Evolutionary conservation across 2,888 invertebrate species (phyloP).

Genomic region (Cheilosia vernalis): DNA sequence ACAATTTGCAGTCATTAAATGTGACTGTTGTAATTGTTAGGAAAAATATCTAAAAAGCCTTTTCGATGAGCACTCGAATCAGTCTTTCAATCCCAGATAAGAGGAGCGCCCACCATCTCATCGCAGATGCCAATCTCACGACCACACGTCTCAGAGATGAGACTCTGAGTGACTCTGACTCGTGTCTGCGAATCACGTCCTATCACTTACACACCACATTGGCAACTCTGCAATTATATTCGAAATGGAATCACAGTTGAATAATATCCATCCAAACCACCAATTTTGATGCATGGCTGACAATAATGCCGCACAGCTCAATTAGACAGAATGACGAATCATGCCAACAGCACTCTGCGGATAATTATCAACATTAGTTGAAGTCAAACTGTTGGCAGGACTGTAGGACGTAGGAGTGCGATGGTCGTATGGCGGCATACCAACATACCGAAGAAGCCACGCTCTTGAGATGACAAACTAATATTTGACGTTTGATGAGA

Average conservation of each 20-base stretch:
- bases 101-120: slow-evolving; percentile 53
- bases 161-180: slow-evolving; percentile 39
- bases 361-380: slow-evolving; percentile 43
- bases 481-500: slow-evolving; percentile 10
- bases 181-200: slow-evolving; percentile 67
- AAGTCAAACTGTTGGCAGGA: neutral
- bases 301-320: slow-evolving; percentile 45
- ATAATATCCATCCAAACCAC: slow-evolving; percentile 15
- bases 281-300: slow-evolving; percentile 31
- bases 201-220: slow-evolving; percentile 53
- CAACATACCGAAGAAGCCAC: slow-evolving; percentile 29
- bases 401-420: neutral
- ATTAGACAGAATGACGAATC: slow-evolving; percentile 47
- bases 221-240: slow-evolving; percentile 56
- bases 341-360: slow-evolving; percentile 31
- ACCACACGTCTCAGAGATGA: slow-evolving; percentile 25
- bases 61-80: slow-evolving; percentile 39
- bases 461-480: slow-evolving; percentile 34
- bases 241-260: slow-evolving; percentile 33
- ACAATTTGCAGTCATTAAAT: slow-evolving; percentile 57
- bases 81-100: slow-evolving; percentile 45
- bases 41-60: slow-evolving; percentile 5
- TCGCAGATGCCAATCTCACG: slow-evolving; percentile 39
- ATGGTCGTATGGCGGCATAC: slow-evolving; percentile 6
- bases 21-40: slow-evolving; percentile 41